Evolutionary conservation across 2,113 vertebrate genomes (phyloP).

Genomic region (Cyanistes caeruleus): DNA sequence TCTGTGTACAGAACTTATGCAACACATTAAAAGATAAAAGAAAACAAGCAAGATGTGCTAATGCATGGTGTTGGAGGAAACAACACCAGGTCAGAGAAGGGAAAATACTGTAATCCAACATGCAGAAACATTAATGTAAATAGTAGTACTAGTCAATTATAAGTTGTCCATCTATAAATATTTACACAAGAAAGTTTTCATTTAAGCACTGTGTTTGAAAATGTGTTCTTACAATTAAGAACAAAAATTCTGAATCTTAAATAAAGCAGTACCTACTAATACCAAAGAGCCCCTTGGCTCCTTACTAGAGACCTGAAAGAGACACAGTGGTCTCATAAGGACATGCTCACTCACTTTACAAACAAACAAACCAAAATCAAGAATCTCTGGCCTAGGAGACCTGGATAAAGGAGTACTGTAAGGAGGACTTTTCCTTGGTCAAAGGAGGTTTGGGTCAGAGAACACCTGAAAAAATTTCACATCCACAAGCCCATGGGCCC

Average conservation of each 20-base stretch:
- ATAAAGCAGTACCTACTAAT: not conserved
- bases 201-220: not conserved
- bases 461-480: not conserved
- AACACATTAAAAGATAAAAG: not conserved
- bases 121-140: not conserved
- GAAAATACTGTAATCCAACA: not conserved
- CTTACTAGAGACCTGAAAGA: not conserved
- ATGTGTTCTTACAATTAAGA: not conserved
- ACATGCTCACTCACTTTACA: rapidly evolving
- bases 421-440: not conserved
- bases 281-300: not conserved
- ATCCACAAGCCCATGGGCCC: not conserved
- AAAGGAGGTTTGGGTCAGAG: not conserved
- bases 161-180: not conserved
- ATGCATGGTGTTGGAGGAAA: not conserved
- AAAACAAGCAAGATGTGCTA: not conserved
- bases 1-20: not conserved
- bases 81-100: not conserved
- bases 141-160: not conserved
- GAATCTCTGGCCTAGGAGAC: not conserved
- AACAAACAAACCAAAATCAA: not conserved
- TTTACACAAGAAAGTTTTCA: not conserved
- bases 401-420: not conserved
- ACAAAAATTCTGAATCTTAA: not conserved
- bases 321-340: not conserved